These are phyloP conservation scores for Corydoras maculifer DNA, from an alignment of 2,113 vertebrate genomes.

Conservation along the genomic window DNA sequence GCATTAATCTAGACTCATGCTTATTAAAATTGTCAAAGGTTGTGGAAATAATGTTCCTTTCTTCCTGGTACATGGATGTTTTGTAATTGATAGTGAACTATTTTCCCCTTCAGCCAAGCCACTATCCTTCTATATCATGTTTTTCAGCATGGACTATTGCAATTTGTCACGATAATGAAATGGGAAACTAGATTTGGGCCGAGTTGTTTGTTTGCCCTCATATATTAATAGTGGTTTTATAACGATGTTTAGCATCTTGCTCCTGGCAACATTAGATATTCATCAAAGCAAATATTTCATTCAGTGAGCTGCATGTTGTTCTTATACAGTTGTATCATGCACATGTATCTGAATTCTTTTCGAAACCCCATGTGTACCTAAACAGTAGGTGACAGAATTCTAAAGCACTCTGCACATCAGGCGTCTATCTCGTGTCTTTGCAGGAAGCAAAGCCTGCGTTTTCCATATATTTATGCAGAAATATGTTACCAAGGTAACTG, in stretches of 20 bases:
- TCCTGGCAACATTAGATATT: conserved; percentile 17
- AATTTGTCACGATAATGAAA: conserved; percentile 28
- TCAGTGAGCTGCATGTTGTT: background rate
- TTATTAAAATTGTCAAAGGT: background rate
- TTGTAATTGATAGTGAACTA: conserved; percentile 51
- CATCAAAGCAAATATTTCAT: conserved; percentile 16
- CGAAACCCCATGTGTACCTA: background rate
- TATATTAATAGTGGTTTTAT: background rate
- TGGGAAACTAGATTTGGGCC: conserved; percentile 9
- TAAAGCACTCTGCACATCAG: conserved; percentile 10
- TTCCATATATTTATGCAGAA: conserved; percentile 70
- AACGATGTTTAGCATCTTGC: background rate
- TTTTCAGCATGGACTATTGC: background rate
- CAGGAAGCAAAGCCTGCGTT: conserved; percentile 44
- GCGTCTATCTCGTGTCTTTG: conserved; percentile 20
- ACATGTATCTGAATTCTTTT: background rate
- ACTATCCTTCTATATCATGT: background rate
- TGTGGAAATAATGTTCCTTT: background rate
- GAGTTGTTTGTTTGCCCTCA: conserved; percentile 13
- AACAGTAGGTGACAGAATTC: conserved; percentile 16
- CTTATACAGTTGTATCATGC: background rate
- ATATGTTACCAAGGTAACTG: conserved; percentile 74
- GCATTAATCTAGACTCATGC: too few relatives aligned
- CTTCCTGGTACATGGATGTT: conserved; percentile 53
- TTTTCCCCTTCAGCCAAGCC: conserved; percentile 41